phyloP scores from a whole-genome alignment of 2,797 vertebrate species.

The Furcifer pardalis region DNA sequence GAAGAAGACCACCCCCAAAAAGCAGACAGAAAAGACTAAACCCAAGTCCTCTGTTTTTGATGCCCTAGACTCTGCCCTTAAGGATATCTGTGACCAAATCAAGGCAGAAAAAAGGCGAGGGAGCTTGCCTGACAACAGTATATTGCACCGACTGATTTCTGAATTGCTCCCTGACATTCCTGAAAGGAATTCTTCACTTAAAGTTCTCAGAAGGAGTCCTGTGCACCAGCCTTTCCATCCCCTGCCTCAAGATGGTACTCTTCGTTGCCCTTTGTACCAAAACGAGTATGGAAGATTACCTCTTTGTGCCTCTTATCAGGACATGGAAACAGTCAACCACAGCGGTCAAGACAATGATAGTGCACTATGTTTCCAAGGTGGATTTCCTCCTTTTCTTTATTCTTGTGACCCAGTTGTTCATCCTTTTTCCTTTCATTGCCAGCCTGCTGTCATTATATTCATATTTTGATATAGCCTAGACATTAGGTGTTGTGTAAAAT shows the following conservation, averaged over 20 bases:
- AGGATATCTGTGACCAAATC: conserved; percentile 97
- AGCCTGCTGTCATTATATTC: conserved; percentile 57
- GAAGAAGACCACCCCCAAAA: conserved; percentile 89
- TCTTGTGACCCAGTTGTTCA: conserved; percentile 59
- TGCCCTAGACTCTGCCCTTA: conserved; percentile 92
- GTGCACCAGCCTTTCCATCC: conserved; percentile 80
- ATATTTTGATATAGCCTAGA: background rate
- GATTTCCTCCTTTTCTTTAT: conserved; percentile 73
- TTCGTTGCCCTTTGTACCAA: conserved; percentile 75
- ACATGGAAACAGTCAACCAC: conserved; percentile 83
- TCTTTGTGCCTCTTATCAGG: conserved; percentile 89
- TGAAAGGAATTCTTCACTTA: conserved; percentile 92
- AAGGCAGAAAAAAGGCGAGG: conserved; percentile 91
- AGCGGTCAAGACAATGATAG: conserved; percentile 84
- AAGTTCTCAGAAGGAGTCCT: conserved; percentile 79
- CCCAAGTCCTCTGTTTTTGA: conserved; percentile 92
- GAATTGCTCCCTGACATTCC: conserved; percentile 95
- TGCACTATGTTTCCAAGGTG: conserved; percentile 91
- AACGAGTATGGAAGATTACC: conserved; percentile 82
- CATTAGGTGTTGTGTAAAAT: conserved; percentile 38
- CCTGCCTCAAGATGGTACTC: conserved; percentile 80
- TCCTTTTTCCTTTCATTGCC: conserved; percentile 62
- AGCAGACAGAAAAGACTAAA: conserved; percentile 84
- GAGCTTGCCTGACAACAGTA: conserved; percentile 90
- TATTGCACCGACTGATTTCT: conserved; percentile 91